phyloP scores from a whole-genome alignment of 2,113 vertebrate species.

The Leucopsar rothschildi region DNA sequence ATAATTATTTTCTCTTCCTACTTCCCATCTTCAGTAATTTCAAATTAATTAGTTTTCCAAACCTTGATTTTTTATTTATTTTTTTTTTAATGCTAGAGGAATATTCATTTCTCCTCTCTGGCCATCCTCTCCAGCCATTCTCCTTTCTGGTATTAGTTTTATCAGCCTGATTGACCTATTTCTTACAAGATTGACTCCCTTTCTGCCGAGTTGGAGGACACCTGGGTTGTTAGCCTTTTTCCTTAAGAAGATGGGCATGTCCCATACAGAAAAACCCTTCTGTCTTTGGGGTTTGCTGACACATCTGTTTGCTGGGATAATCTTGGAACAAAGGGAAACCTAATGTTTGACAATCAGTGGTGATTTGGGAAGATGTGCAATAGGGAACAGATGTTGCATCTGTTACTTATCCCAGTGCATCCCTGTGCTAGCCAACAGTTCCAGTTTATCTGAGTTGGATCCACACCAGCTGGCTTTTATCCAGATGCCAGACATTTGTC shows the following conservation, averaged over 20 bases:
- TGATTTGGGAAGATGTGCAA: not conserved
- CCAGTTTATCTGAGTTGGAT: not conserved
- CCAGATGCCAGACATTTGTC: not conserved
- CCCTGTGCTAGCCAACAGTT: not conserved
- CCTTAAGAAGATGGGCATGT: not conserved
- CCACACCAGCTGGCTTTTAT: not conserved
- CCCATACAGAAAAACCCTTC: not conserved
- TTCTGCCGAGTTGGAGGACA: not conserved
- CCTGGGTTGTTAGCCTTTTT: not conserved
- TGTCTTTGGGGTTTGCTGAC: not conserved
- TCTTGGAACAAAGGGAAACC: not conserved
- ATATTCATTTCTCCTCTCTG: not conserved
- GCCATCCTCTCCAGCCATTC: not conserved
- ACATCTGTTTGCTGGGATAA: not conserved
- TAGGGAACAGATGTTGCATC: constrained; percentile 38
- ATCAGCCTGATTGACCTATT: not conserved
- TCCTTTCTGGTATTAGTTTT: not conserved
- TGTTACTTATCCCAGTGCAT: not conserved
- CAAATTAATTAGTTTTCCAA: not conserved
- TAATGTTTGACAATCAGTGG: not conserved
- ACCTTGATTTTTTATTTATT: not conserved
- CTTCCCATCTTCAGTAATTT: not conserved
- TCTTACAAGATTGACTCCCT: not conserved
- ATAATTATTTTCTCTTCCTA: not conserved
- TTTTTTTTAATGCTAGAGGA: not conserved